These are phyloP conservation scores for Lissocephala sabroskyi DNA, from an alignment of 2,888 invertebrate species.

Conservation along the genomic window DNA sequence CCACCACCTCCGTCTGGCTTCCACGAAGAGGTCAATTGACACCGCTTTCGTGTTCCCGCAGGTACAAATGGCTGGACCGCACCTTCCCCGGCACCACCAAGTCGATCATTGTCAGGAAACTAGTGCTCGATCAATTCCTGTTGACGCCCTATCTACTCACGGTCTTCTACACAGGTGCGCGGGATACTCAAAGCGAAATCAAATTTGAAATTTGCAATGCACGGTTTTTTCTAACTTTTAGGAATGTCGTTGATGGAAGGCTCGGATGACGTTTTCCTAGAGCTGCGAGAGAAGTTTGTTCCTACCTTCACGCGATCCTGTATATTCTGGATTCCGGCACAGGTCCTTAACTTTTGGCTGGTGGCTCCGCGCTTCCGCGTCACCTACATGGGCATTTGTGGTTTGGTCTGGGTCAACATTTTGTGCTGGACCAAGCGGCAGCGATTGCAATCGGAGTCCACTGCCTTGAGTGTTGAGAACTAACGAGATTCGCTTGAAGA, in stretches of 20 bases:
- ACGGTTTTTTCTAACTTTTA: constrained; percentile 51
- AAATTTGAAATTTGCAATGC: background rate
- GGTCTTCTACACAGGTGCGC: constrained; percentile 81
- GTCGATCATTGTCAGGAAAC: constrained; percentile 79
- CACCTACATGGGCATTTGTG: constrained; percentile 83
- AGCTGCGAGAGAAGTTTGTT: constrained; percentile 80
- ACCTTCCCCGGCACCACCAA: constrained; percentile 79
- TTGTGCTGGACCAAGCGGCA: constrained; percentile 89
- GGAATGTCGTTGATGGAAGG: constrained; percentile 85
- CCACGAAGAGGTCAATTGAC: too few species aligned
- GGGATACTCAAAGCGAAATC: background rate
- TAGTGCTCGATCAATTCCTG: constrained; percentile 83
- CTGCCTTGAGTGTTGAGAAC: too few species aligned
- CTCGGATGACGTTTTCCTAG: constrained; percentile 79
- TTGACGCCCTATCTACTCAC: constrained; percentile 82
- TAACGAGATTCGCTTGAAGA: too few species aligned
- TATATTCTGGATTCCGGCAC: constrained; percentile 87
- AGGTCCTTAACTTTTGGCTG: constrained; percentile 83
- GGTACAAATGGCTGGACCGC: constrained; percentile 86
- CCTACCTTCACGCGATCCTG: constrained; percentile 84
- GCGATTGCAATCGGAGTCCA: too few species aligned
- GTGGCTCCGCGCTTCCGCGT: constrained; percentile 83
- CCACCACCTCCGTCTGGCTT: too few species aligned
- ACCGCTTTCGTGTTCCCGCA: too few species aligned
- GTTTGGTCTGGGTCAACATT: constrained; percentile 89